Percentiles rank a stretch among this genome's conserved stretches.
Conservation (phyloP, 2,888 invertebrate genomes). For the Biston betularia region DNA sequence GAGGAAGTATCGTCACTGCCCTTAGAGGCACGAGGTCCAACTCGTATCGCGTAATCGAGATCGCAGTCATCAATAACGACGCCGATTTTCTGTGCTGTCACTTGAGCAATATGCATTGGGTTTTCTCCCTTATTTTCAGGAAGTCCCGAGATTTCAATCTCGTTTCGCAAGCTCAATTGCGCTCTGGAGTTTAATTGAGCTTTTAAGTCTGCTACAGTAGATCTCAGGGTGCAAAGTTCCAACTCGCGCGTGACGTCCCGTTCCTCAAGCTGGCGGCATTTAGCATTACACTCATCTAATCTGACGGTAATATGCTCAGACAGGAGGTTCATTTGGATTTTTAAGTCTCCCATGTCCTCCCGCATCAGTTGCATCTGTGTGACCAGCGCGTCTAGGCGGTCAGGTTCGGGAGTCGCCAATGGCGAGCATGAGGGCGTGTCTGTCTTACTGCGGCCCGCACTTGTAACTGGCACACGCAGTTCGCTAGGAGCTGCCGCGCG, state of each 20-base stretch:
- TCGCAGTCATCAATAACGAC: too few relatives aligned
- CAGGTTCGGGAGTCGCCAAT: not conserved
- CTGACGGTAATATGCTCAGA: too few relatives aligned
- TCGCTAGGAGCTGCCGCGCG: not conserved
- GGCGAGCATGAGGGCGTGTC: not conserved
- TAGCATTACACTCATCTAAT: not conserved
- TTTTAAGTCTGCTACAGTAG: not conserved
- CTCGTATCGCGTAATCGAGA: too few relatives aligned
- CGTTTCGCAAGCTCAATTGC: not conserved
- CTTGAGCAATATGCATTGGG: too few relatives aligned
- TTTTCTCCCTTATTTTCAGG: too few relatives aligned
- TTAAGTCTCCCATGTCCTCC: not conserved
- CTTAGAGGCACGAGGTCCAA: too few relatives aligned
- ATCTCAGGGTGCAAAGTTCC: not conserved
- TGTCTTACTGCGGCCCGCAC: not conserved
- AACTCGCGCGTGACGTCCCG: not conserved
- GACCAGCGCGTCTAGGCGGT: not conserved
- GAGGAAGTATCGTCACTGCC: too few relatives aligned
- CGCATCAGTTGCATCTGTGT: not conserved
- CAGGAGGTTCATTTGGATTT: too few relatives aligned
- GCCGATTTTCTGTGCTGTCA: too few relatives aligned
- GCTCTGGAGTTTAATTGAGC: not conserved
- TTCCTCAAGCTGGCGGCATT: slow-evolving; percentile 1
- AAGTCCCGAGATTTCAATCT: not conserved
- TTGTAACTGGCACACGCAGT: not conserved